A percentile compares a stretch with the other conserved stretches of the same genome.
These are phyloP conservation scores for Neodon shergylaensis DNA, from an alignment of 2,113 vertebrate genomes.

Conservation along the genomic window DNA sequence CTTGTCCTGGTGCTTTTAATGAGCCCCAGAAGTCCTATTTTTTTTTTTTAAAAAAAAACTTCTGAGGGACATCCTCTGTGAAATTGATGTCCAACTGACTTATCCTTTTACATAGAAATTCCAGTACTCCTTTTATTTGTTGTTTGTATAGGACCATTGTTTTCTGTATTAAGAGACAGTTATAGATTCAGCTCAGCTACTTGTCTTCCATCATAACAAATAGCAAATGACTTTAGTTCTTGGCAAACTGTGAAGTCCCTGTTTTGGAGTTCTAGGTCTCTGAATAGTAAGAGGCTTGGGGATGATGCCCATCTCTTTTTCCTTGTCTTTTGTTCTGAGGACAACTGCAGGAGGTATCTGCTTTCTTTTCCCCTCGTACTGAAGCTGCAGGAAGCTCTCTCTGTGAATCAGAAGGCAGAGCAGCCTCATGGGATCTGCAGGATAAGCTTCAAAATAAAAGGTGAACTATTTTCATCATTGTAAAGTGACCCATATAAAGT, in stretches of 20 bases:
- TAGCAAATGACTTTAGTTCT: slow-evolving; percentile 11
- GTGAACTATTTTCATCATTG: slow-evolving; percentile 55
- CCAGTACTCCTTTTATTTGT: neutral
- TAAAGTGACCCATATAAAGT: slow-evolving; percentile 58
- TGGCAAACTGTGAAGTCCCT: neutral
- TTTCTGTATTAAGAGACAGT: neutral
- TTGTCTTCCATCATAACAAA: neutral
- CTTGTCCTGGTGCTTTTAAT: neutral
- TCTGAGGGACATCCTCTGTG: neutral
- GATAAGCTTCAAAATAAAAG: slow-evolving; percentile 63
- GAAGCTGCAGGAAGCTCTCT: slow-evolving; percentile 53
- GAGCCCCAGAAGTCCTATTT: neutral
- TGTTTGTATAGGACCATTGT: neutral
- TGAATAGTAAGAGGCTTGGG: neutral
- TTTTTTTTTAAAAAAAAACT: neutral
- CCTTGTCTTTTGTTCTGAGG: slow-evolving; percentile 45
- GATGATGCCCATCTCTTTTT: neutral
- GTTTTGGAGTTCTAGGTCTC: slow-evolving; percentile 47
- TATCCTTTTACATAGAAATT: slow-evolving; percentile 17
- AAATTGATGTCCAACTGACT: neutral
- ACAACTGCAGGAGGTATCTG: slow-evolving; percentile 28
- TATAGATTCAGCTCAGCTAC: neutral
- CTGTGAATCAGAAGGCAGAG: slow-evolving; percentile 56
- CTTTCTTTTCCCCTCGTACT: slow-evolving; percentile 16
- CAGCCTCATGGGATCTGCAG: slow-evolving; percentile 42